Evolutionary conservation across 2,888 invertebrate species (phyloP), one percentile per base, ranked within the genome.

Genomic region (Dryococelus australis): DNA sequence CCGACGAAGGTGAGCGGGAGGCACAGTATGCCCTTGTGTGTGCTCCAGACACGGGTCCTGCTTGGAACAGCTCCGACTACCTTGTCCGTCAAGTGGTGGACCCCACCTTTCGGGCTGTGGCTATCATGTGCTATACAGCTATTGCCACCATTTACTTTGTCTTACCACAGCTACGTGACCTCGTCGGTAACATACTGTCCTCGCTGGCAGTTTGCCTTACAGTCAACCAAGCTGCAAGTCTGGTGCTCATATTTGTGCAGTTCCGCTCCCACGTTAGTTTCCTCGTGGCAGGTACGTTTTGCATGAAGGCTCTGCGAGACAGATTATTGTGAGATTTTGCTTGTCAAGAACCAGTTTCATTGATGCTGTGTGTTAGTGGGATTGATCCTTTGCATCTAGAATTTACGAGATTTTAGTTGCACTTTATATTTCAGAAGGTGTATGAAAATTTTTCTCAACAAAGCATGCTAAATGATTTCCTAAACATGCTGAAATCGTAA

Each of bases 161-260:
- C 79, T 92, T 97, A 91, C 97, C 97, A 24, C 97, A 97, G 86
- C 92, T 97, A 87, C 93, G 97, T 91, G 97, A 97, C 93, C 93
- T 97, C 86, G 95, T 97, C 65, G 97, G 97, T 4, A 97, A 97
- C 91, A 97, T 97, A 89, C 95, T 97, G 88, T 97, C 97, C 0
- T 97, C 97, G 85, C 96, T 97, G 91, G 95, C 95, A 87, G 91
- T 97, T 83, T 97, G 97, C 91, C 93, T 97, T 89, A 96, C 97
- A 90, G 93, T 96, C 9, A 95, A 95, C 90, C 96, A 97, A 92
- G 95, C 95, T 12, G 97, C 97, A 13, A 96, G 97, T 91, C 94
- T 96, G 88, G 96, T 97, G 26, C 94, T 96, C 90, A 95, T 97
- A 91, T 96, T 97, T 91, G 97, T 96, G 0, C 96, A 97, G 91